phyloP scores from a whole-genome alignment of 2,113 vertebrate genomes.

The Paratilapia polleni region DNA sequence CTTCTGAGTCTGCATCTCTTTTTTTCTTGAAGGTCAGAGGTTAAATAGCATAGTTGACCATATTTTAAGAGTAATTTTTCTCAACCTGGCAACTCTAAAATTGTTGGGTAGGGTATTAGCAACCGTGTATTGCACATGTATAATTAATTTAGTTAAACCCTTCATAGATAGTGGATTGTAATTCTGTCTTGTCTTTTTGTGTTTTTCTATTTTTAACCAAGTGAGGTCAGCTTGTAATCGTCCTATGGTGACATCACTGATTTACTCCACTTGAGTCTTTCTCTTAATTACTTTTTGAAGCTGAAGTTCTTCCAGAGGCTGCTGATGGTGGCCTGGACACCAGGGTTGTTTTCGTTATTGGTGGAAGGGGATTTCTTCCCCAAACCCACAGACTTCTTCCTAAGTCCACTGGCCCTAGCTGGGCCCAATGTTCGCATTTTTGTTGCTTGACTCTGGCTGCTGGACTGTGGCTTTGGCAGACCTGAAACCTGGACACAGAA shows the following conservation, averaged over 20 bases:
- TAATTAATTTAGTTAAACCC: fast-evolving
- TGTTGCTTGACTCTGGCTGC: constrained; percentile 51
- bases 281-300: constrained; percentile 84
- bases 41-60: no score
- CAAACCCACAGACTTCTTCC: constrained; percentile 71
- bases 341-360: constrained; percentile 87
- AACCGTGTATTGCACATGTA: background rate
- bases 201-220: no score
- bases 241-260: fast-evolving
- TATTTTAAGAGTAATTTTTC: no score
- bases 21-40: background rate
- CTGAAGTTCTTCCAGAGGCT: constrained; percentile 92
- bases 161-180: background rate
- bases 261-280: background rate
- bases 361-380: constrained; percentile 69
- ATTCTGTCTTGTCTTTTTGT: no score
- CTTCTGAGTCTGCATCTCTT: no score
- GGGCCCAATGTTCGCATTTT: constrained; percentile 77
- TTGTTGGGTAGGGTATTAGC: background rate
- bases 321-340: constrained; percentile 86
- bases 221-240: no score
- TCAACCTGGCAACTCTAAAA: no score
- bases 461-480: constrained; percentile 75
- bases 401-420: constrained; percentile 90
- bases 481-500: constrained; percentile 82